A percentile compares a stretch with the other conserved stretches of the same genome.
phyloP scores from a whole-genome alignment of 2,888 invertebrate genomes.

The Nemotelus nigrinus region DNA sequence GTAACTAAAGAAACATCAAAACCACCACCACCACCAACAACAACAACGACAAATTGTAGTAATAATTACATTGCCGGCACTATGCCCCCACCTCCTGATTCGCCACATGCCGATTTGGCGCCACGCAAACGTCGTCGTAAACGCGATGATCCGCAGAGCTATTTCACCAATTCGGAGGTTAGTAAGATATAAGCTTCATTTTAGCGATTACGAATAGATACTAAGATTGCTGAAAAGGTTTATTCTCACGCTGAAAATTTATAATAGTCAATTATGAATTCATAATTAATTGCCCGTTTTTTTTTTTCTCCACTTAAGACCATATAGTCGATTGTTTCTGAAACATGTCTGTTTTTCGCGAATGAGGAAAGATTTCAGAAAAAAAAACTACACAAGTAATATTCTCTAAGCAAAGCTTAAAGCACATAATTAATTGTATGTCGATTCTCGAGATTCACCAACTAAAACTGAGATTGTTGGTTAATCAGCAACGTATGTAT shows the following conservation, averaged over 20 bases:
- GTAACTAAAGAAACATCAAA: not conserved
- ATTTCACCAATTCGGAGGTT: slow-evolving; percentile 65
- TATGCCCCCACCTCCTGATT: slow-evolving; percentile 70
- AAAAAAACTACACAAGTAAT: no score
- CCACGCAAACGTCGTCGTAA: slow-evolving; percentile 73
- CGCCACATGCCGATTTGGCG: slow-evolving; percentile 65
- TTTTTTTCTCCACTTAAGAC: no score
- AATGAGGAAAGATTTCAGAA: no score
- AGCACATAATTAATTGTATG: no score
- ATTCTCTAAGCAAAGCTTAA: no score
- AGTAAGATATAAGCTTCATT: slow-evolving; percentile 41
- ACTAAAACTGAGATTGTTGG: no score
- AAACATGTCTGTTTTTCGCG: no score
- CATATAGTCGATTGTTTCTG: no score
- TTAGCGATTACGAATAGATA: not conserved
- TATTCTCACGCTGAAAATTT: not conserved
- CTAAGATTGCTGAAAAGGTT: not conserved
- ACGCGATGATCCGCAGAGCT: slow-evolving; percentile 71
- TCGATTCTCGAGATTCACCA: no score
- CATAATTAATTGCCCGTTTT: no score
- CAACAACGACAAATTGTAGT: slow-evolving; percentile 17
- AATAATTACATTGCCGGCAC: slow-evolving; percentile 37
- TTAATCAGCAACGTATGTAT: no score
- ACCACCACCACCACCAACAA: slow-evolving; percentile 20
- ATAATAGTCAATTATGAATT: not conserved